phyloP scores from a whole-genome alignment of 2,888 invertebrate genomes.

The Orthosia gracilis region DNA sequence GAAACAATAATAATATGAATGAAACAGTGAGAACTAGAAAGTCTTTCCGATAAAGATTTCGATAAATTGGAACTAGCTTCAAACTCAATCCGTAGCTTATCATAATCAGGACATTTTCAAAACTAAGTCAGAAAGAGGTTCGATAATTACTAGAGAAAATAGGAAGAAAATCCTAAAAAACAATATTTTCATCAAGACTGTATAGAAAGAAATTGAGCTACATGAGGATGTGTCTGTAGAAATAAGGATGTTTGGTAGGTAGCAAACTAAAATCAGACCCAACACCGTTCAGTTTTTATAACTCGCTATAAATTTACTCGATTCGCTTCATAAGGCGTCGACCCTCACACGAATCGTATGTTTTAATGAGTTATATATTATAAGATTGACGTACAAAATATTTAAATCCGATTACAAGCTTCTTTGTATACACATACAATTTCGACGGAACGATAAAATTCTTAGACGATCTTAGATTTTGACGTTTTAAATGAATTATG shows the following conservation, averaged over 20 bases:
- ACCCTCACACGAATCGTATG: slow-evolving; percentile 70
- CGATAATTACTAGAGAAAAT: slow-evolving; percentile 3
- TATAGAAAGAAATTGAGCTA: background rate
- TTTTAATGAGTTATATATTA: slow-evolving; percentile 77
- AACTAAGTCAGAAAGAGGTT: background rate
- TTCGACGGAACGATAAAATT: slow-evolving; percentile 56
- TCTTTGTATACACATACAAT: slow-evolving; percentile 55
- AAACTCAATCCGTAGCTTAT: slow-evolving; percentile 4
- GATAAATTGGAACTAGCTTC: background rate
- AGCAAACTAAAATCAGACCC: slow-evolving; percentile 57
- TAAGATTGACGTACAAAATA: slow-evolving; percentile 73
- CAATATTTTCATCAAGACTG: background rate
- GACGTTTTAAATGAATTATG: slow-evolving; percentile 53
- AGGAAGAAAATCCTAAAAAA: background rate
- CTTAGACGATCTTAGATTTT: slow-evolving; percentile 48
- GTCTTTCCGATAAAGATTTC: background rate
- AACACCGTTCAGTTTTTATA: slow-evolving; percentile 76
- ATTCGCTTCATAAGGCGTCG: slow-evolving; percentile 75
- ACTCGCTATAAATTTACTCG: slow-evolving; percentile 76
- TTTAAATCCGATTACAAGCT: slow-evolving; percentile 68
- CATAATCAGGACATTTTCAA: slow-evolving; percentile 13
- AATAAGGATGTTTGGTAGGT: slow-evolving; percentile 61
- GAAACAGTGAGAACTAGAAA: background rate
- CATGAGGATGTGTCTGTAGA: slow-evolving; percentile 16
- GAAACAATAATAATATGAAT: background rate